Conservation (phyloP, 2,888 invertebrate species). For the Ectemnius lituratus region DNA sequence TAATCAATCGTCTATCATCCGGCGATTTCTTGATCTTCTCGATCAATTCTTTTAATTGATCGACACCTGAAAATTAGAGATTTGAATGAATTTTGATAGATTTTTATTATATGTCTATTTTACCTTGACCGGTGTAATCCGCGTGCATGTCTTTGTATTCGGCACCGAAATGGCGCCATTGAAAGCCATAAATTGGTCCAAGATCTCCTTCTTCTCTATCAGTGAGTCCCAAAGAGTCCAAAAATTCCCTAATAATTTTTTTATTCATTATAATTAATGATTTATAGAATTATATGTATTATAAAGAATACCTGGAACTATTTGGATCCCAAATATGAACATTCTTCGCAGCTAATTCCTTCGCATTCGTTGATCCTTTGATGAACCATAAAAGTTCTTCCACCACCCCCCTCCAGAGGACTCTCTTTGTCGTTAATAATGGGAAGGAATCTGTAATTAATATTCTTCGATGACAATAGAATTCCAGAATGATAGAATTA, state of each 20-base stretch:
- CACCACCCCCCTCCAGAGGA: conserved; percentile 93
- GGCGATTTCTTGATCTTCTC: conserved; percentile 89
- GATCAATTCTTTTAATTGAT: conserved; percentile 91
- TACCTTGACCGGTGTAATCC: conserved; percentile 85
- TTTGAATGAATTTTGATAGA: too few species aligned
- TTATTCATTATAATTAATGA: too few species aligned
- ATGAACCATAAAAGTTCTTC: conserved; percentile 98
- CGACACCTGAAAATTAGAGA: conserved; percentile 83
- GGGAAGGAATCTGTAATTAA: conserved; percentile 82
- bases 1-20: conserved; percentile 91
- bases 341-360: conserved; percentile 86
- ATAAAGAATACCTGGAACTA: conserved; percentile 80
- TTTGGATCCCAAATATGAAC: conserved; percentile 98
- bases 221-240: conserved; percentile 91
- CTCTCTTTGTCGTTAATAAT: conserved; percentile 95
- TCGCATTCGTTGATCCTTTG: conserved; percentile 92
- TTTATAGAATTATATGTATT: too few species aligned
- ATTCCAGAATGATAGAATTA: background rate
- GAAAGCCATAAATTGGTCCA: conserved; percentile 98
- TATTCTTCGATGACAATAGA: background rate
- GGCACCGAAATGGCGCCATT: conserved; percentile 98
- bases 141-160: conserved; percentile 89
- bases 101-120: background rate
- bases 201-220: conserved; percentile 95
- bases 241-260: conserved; percentile 81